Evolutionary conservation across 2,888 invertebrate genomes (phyloP).

Genomic region (Ennomos fuscantarius): DNA sequence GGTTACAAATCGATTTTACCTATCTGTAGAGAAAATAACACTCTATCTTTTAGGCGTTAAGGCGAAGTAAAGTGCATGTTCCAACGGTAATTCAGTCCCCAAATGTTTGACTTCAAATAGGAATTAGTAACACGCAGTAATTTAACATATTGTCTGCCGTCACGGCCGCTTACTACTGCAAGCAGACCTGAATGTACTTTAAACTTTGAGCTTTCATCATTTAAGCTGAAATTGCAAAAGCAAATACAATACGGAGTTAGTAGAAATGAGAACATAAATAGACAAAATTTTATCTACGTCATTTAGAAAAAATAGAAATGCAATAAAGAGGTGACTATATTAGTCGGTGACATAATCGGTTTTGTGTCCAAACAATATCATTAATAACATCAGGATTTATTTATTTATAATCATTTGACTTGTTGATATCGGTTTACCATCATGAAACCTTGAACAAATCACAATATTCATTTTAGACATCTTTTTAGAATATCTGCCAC

Average conservation of each 20-base stretch:
- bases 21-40: conserved; percentile 7
- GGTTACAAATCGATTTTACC: conserved; percentile 1
- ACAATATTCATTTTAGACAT: too few species aligned
- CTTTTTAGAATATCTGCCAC: too few species aligned
- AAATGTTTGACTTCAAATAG: conserved; percentile 70
- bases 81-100: conserved; percentile 44
- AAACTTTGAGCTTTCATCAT: accelerated
- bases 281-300: conserved; percentile 39
- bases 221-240: conserved; percentile 26
- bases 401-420: too few species aligned
- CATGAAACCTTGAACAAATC: too few species aligned
- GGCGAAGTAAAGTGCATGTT: conserved; percentile 4
- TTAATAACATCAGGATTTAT: neutral
- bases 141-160: conserved; percentile 56
- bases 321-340: conserved; percentile 34
- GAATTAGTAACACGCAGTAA: conserved; percentile 64
- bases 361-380: conserved; percentile 18
- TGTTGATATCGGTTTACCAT: too few species aligned
- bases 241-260: neutral
- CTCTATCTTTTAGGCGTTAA: conserved; percentile 14
- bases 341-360: conserved; percentile 33
- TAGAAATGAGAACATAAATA: conserved; percentile 40
- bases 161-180: conserved; percentile 46
- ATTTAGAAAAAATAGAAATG: conserved; percentile 30
- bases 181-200: conserved; percentile 14